phyloP scores from a whole-genome alignment of 2,888 invertebrate genomes.

The Cyclophora punctaria region DNA sequence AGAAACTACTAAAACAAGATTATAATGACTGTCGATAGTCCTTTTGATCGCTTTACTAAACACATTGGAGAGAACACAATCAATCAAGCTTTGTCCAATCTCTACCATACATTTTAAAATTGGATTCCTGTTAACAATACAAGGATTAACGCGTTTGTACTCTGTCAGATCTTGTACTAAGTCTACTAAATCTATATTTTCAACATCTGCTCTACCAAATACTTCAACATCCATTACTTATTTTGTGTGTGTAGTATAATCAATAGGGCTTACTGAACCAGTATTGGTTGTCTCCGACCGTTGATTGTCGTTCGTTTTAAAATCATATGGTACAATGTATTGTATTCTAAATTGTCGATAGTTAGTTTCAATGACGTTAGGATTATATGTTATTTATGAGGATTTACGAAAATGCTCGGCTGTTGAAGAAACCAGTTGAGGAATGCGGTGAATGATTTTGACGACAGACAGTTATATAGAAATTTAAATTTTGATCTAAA shows the following conservation, averaged over 20 bases:
- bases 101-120: slow-evolving; percentile 65
- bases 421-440: slow-evolving; percentile 32
- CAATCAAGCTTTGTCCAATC: slow-evolving; percentile 67
- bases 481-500: slow-evolving; percentile 17
- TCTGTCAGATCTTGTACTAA: slow-evolving; percentile 44
- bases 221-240: slow-evolving; percentile 20
- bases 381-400: slow-evolving; percentile 60
- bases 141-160: slow-evolving; percentile 55
- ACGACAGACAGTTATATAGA: slow-evolving; percentile 25
- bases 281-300: slow-evolving; percentile 25
- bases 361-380: slow-evolving; percentile 44
- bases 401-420: slow-evolving; percentile 35
- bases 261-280: slow-evolving; percentile 1
- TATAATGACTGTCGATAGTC: slow-evolving; percentile 17
- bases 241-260: not conserved
- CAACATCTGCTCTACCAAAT: slow-evolving; percentile 4
- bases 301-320: slow-evolving; percentile 5
- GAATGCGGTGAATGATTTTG: slow-evolving; percentile 27
- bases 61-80: slow-evolving; percentile 56
- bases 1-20: no score
- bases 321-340: slow-evolving; percentile 22
- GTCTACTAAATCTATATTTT: slow-evolving; percentile 4
- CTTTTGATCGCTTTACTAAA: slow-evolving; percentile 31
- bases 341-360: slow-evolving; percentile 49
- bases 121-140: slow-evolving; percentile 70